phyloP scores from a whole-genome alignment of 2,113 vertebrate species.

The Typhlomys cinereus region DNA sequence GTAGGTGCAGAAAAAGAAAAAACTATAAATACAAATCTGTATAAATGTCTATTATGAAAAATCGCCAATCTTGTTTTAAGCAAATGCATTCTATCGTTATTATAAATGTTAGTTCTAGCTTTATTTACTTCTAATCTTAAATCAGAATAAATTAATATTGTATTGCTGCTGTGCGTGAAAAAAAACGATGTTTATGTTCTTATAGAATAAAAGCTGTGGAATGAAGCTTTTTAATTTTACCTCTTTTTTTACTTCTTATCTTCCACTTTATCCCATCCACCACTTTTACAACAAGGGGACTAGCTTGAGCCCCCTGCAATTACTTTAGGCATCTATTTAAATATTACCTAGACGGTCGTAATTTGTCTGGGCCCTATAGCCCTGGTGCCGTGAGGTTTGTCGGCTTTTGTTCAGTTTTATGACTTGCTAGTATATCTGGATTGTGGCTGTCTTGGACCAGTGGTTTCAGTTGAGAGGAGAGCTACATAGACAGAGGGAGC shows the following conservation, averaged over 20 bases:
- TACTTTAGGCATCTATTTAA: conserved; percentile 95
- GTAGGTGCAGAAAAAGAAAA: conserved; percentile 82
- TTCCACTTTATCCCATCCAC: conserved; percentile 87
- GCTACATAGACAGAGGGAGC: conserved; percentile 90
- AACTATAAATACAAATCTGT: conserved; percentile 90
- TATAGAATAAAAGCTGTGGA: conserved; percentile 89
- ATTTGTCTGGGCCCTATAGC: conserved; percentile 91
- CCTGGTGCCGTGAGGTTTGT: conserved; percentile 93
- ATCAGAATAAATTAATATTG: conserved; percentile 90
- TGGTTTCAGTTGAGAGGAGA: conserved; percentile 93
- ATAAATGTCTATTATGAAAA: conserved; percentile 91
- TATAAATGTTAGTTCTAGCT: conserved; percentile 90
- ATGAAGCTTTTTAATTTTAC: conserved; percentile 88
- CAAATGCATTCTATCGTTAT: conserved; percentile 89
- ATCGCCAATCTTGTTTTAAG: conserved; percentile 86
- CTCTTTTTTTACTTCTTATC: conserved; percentile 88
- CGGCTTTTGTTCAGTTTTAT: conserved; percentile 99
- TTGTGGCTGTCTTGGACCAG: conserved; percentile 95
- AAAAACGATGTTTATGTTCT: conserved; percentile 89
- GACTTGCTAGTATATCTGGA: conserved; percentile 97
- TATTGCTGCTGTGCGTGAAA: conserved; percentile 90
- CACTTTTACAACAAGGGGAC: conserved; percentile 91
- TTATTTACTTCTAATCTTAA: conserved; percentile 88
- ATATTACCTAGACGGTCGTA: conserved; percentile 93
- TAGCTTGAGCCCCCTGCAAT: conserved; percentile 87